Conservation (phyloP, 2,797 vertebrate genomes). For the Dermochelys coriacea region DNA sequence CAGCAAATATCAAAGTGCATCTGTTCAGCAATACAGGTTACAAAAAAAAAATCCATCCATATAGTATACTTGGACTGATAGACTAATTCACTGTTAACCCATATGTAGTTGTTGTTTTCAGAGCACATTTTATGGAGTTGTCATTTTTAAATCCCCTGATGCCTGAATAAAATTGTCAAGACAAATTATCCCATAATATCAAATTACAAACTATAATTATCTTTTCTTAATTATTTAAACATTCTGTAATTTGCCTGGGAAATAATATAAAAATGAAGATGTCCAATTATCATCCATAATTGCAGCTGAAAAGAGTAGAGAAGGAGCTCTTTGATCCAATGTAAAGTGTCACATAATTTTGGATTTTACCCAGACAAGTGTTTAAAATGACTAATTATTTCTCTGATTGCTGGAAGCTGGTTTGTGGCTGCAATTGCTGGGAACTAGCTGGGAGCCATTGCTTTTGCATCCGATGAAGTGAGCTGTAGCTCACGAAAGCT, state of each 20-base stretch:
- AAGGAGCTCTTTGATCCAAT: not conserved
- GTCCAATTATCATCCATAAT: not conserved
- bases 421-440: not conserved
- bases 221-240: not conserved
- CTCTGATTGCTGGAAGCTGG: not conserved
- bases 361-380: not conserved
- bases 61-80: not conserved
- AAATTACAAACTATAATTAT: not conserved
- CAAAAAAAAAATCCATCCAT: not conserved
- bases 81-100: not conserved
- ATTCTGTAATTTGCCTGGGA: not conserved
- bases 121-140: not conserved
- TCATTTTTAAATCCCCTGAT: not conserved
- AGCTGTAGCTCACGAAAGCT: too few species aligned
- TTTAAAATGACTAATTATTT: not conserved
- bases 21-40: not conserved
- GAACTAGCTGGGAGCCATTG: not conserved
- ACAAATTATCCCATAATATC: not conserved
- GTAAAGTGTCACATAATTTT: not conserved
- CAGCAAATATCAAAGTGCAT: conserved; percentile 23
- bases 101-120: not conserved
- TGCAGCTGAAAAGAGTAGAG: not conserved
- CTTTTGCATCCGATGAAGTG: too few species aligned
- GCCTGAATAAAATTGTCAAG: not conserved
- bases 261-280: not conserved